Conservation (phyloP, 2,797 vertebrate genomes). For the Sciaenops ocellatus region DNA sequence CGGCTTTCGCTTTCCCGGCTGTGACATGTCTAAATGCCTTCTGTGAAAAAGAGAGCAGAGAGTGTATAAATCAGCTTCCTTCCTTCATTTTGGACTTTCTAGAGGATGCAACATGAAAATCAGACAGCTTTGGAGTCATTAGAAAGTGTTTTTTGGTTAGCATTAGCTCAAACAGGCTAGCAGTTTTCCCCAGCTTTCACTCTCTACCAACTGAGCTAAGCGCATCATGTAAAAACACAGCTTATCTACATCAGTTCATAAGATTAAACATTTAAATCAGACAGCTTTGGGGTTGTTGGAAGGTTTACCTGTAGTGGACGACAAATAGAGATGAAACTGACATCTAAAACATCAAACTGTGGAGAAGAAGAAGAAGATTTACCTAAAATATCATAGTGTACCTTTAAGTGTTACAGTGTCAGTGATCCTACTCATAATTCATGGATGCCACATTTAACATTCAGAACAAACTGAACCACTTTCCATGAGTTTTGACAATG, state of each 20-base stretch:
- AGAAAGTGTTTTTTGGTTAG: not conserved
- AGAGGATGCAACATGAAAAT: not conserved
- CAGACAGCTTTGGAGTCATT: not conserved
- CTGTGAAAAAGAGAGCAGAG: not conserved
- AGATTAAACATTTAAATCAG: not conserved
- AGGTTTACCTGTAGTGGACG: not conserved
- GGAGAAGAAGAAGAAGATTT: slow-evolving; percentile 22
- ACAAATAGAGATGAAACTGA: slow-evolving; percentile 10
- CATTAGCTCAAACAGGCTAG: not conserved
- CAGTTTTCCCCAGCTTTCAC: not conserved
- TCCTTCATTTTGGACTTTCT: not conserved
- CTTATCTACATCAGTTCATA: not conserved
- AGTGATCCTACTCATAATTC: slow-evolving; percentile 45
- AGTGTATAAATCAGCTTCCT: not conserved
- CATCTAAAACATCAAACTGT: slow-evolving; percentile 15
- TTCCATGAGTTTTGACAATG: slow-evolving; percentile 53
- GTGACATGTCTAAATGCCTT: not conserved
- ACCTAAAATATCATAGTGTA: slow-evolving; percentile 17
- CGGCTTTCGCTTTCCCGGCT: not conserved
- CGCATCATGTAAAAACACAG: not conserved
- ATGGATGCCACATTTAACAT: slow-evolving; percentile 57
- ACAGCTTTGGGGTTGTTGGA: not conserved
- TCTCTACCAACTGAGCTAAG: not conserved
- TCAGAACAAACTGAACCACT: slow-evolving; percentile 57
- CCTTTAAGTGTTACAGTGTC: slow-evolving; percentile 35